phyloP scores from a whole-genome alignment of 2,113 vertebrate species.

The Gnathonemus echidnorhynchus region DNA sequence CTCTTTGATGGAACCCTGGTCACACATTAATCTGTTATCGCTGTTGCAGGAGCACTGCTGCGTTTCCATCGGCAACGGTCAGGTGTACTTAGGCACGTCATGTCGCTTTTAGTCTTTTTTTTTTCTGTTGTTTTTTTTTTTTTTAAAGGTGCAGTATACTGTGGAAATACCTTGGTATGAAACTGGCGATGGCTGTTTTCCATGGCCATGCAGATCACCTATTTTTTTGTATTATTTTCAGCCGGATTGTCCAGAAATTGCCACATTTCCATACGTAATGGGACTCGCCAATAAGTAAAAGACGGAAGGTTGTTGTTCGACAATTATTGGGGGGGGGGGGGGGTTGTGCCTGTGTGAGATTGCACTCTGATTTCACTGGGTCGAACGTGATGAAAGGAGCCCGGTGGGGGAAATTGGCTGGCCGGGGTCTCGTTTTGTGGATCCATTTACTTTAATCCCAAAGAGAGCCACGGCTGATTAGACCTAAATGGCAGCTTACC shows the following conservation, averaged over 20 bases:
- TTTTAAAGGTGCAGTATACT: not conserved
- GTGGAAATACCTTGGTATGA: too few species aligned
- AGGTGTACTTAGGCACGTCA: not conserved
- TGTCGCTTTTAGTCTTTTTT: not conserved
- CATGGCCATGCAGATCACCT: not conserved
- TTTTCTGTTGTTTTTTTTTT: not conserved
- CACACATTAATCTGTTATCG: not conserved
- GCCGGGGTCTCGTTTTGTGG: not conserved
- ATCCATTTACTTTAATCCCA: not conserved
- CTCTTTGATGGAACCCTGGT: not conserved
- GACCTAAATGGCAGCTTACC: not conserved
- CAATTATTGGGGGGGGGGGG: not conserved
- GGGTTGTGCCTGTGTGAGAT: not conserved
- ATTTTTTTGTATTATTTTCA: not conserved
- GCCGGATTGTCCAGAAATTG: not conserved
- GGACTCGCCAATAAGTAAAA: not conserved
- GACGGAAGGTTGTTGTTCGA: not conserved
- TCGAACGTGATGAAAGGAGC: not conserved
- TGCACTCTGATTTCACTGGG: not conserved
- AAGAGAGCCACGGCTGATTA: not conserved
- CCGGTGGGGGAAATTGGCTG: not conserved
- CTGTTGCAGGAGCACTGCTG: not conserved
- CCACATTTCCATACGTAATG: not conserved
- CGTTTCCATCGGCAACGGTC: not conserved
- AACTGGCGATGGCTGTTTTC: not conserved